Base-by-base conservation (phyloP, 2,888 invertebrate species). In the Tortricodes alternella region DNA sequence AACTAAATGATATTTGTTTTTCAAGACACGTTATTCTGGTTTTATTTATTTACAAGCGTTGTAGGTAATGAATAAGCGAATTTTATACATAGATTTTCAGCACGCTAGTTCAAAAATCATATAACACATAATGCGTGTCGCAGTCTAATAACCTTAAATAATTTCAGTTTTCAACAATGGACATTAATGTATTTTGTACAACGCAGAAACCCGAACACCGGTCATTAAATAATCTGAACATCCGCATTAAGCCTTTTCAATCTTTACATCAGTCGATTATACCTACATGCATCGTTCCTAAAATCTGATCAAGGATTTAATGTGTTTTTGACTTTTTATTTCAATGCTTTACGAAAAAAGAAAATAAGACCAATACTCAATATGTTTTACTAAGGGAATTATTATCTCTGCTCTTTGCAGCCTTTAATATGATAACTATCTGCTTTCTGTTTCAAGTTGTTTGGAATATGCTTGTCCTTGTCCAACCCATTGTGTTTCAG, bases 401-500 rank as follows among this genome's bases (percentile, higher is more conserved):
- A n/a, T n/a, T n/a, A n/a, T n/a, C n/a, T n/a, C n/a, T n/a, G n/a
- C n/a, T n/a, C n/a, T n/a, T n/a, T n/a, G n/a, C n/a, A n/a, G n/a
- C n/a, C n/a, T n/a, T n/a, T n/a, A n/a, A n/a, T n/a, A n/a, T n/a
- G n/a, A n/a, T n/a, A n/a, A n/a, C n/a, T n/a, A n/a, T n/a, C 11
- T 23, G 16, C 18, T 5, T 21, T 21, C 21, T 23, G 21, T 6
- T 16, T 35, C 2, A 37, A 2, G 19, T 41, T 16, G 65, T 58
- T 59, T 62, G 58, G 62, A 46, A 65, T 65, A 80, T 73, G 80
- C 75, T 83, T 82, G 78, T 13, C 21, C 23, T 32, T 32, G 38
- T 76, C 63, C 64, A 65, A 59, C 59, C 76, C 67, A 82, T 82
- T 83, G 80, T 78, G 67, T 71, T 67, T 52, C 48, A 62, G 56